Base-by-base conservation (phyloP, 2,113 vertebrate species). In the Acanthochromis polyacanthus region DNA sequence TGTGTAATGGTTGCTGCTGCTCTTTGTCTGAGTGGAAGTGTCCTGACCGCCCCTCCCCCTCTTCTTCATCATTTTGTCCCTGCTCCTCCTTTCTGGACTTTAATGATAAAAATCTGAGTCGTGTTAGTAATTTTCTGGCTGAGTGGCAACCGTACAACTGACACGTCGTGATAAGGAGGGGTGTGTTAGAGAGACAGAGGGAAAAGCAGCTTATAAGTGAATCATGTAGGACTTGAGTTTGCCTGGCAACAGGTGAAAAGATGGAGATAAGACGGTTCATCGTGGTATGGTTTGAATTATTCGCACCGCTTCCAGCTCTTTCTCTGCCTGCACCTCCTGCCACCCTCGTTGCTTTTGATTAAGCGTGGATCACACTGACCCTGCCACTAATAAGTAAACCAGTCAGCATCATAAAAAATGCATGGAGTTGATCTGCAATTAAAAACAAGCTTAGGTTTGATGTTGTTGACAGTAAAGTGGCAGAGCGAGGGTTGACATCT, bases 221-320 rank as follows among this genome's bases (percentile, higher is more conserved):
- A 68, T 52, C 73, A 88, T 88, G 86, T 78, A 84, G 82, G 86
- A 85, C 85, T 85, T 72, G 78, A 53, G 68, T 90, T 93, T 88
- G 88, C 89, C 81, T 89, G 82, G 91, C 86, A 93, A 91, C 92
- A 88, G 83, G 85, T 90, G 79, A 75, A 91, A 78, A 72, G 59
- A 62, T 62, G 11, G 61, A 75, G 69, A 91, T 78, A 25, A 85
- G 81, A 73, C 70, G n/a, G 9, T 83, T 77, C 67, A 85, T 74
- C 53, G 75, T 70, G 75, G 17, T 76, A 20, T 68, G 57, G 30
- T 74, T 57, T 50, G 23, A 69, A 19, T 20, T 69, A 75, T 64
- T 52, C 19, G 66, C 53, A 16, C 48, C 16, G 64, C 62, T 51
- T 40, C 51, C 36, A 19, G 53, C 19, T 60, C 20, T 55, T n/a